Evolutionary conservation across 2,888 invertebrate genomes (phyloP), one percentile per base, ranked within the genome.

Genomic region (Adineta ricciae): DNA sequence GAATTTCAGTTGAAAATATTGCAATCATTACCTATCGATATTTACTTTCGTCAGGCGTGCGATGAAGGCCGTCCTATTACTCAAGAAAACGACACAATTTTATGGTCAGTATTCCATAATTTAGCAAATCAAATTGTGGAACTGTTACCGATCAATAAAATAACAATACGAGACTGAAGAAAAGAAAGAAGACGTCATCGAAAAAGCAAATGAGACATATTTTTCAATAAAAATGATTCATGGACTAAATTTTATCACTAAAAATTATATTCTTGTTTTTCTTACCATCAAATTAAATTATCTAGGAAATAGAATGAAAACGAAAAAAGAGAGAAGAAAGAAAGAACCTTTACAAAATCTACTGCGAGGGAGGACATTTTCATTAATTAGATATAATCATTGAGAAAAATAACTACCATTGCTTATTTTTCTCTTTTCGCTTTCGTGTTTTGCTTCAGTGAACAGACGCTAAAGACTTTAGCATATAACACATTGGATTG

Each of bases 1-100:
- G 92, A 94, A 88, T 86, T 90, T 83, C 87, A 87, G 2, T 84
- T 89, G 7, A 88, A 89, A 38, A 84, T 90, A 21, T 92, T 95
- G 24, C 16, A 78, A 41, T 41, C 41, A 38, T 78, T 78, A 41
- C 73, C 73, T 8, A 78, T 78, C n/a, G 41, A 78, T 41, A 24
- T 41, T 21, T 36, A 36, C 21, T 78, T 78, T 78, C 36, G 73
- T 24, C 73, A 78, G 27, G 73, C 73, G 38, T 78, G 73, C 7
- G 73, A 78, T 24, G 24, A 78, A 78, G 73, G 73, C 9, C 36
- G 41, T 38, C 73, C 73, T 41, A 78, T 78, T 41, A 41, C 1
- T 1, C 0, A 78, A 9, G 24, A 78, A 24, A 78, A 24, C 24
- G 38, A 78, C 16, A 32, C 64, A 16, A 64, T 64, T 32, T 32